These are phyloP conservation scores for Trichogramma dendrolimi DNA, from an alignment of 2,888 invertebrate genomes.

Conservation along the genomic window DNA sequence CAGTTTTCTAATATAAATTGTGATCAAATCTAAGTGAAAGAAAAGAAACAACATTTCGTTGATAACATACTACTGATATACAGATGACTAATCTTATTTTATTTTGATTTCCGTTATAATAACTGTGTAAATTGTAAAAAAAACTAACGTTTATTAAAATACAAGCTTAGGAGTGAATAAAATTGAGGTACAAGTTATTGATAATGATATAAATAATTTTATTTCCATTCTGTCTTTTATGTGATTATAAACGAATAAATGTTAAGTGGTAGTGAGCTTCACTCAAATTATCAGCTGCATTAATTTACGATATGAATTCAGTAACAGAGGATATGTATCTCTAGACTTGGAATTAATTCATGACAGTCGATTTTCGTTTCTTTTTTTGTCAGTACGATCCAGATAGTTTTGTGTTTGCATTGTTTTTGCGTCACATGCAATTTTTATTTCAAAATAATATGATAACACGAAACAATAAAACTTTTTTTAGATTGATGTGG, in stretches of 20 bases:
- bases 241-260: constrained; percentile 28
- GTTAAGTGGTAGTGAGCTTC: constrained; percentile 3
- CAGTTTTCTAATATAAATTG: too few species aligned
- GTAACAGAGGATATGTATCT: constrained; percentile 21
- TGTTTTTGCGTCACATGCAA: neutral
- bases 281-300: constrained; percentile 19
- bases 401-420: constrained; percentile 20
- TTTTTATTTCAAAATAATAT: neutral
- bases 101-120: too few species aligned
- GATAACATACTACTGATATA: too few species aligned
- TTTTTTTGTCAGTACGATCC: neutral
- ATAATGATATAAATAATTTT: constrained; percentile 30
- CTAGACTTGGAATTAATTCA: constrained; percentile 22
- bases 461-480: too few species aligned
- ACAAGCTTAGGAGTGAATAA: too few species aligned
- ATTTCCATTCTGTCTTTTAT: constrained; percentile 20
- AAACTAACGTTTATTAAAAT: too few species aligned
- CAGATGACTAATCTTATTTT: too few species aligned
- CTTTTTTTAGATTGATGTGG: constrained; percentile 8
- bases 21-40: too few species aligned
- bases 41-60: too few species aligned
- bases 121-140: too few species aligned
- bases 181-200: neutral
- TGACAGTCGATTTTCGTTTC: constrained; percentile 20
- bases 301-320: constrained; percentile 21